A percentile compares a stretch with the other conserved stretches of the same genome.
phyloP scores from a whole-genome alignment of 2,797 vertebrate species.

The Uromys caudimaculatus region DNA sequence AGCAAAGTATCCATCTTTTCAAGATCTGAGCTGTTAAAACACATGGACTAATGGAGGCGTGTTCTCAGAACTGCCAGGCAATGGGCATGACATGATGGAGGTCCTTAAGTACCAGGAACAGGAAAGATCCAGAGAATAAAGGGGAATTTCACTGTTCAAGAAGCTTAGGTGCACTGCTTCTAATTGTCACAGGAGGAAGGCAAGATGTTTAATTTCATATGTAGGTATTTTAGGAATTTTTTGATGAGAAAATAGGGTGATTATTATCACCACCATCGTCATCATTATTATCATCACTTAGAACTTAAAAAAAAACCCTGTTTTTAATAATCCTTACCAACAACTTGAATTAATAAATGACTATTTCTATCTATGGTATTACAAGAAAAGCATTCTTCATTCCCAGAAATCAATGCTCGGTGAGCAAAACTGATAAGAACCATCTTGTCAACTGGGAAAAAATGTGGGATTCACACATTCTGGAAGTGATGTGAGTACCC shows the following conservation, averaged over 20 bases:
- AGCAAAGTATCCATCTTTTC: background rate
- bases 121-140: background rate
- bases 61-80: background rate
- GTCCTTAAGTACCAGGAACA: background rate
- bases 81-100: background rate
- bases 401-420: conserved; percentile 71
- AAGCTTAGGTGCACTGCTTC: background rate
- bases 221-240: background rate
- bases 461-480: conserved; percentile 55
- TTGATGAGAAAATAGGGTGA: background rate
- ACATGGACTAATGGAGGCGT: background rate
- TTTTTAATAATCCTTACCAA: background rate
- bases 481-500: conserved; percentile 60
- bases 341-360: conserved; percentile 40
- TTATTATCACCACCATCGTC: background rate
- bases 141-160: background rate
- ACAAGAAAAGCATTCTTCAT: conserved; percentile 57
- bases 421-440: conserved; percentile 56
- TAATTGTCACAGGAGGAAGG: background rate
- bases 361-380: background rate
- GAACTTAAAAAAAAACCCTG: background rate
- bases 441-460: conserved; percentile 50
- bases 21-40: background rate
- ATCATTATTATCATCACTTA: background rate
- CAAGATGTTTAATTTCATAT: background rate